Conservation (phyloP, 2,797 vertebrate species). For the Synanceia verrucosa region DNA sequence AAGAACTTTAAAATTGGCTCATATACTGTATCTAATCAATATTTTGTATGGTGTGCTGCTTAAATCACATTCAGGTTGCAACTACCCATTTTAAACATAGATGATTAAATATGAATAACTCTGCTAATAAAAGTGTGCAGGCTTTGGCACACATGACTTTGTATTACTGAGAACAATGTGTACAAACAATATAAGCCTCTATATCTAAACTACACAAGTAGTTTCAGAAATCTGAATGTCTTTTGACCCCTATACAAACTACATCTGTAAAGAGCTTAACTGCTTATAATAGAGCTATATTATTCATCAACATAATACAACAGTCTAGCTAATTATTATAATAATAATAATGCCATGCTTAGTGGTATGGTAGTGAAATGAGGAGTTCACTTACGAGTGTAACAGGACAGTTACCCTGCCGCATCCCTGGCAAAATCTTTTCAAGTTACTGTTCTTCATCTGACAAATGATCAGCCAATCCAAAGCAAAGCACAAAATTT, state of each 20-base stretch:
- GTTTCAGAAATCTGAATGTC: neutral
- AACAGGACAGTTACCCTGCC: neutral
- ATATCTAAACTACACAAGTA: neutral
- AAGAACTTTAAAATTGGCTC: neutral
- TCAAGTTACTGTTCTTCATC: neutral
- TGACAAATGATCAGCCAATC: neutral
- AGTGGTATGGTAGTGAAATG: neutral
- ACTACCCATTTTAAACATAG: neutral
- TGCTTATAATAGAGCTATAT: neutral
- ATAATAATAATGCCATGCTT: neutral
- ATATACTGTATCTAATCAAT: neutral
- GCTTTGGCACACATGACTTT: too few species aligned
- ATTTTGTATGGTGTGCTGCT: neutral
- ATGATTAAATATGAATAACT: neutral
- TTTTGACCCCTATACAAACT: neutral
- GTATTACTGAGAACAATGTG: neutral
- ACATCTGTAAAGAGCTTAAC: neutral
- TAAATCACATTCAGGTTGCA: neutral
- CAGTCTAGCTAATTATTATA: neutral
- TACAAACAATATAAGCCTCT: neutral
- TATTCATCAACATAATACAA: neutral
- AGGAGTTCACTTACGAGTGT: constrained; percentile 9
- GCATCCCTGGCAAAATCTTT: constrained; percentile 8
- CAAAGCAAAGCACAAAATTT: neutral
- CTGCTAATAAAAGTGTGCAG: neutral